Conservation (phyloP, 2,888 invertebrate genomes). For the Epinotia brunnichana region DNA sequence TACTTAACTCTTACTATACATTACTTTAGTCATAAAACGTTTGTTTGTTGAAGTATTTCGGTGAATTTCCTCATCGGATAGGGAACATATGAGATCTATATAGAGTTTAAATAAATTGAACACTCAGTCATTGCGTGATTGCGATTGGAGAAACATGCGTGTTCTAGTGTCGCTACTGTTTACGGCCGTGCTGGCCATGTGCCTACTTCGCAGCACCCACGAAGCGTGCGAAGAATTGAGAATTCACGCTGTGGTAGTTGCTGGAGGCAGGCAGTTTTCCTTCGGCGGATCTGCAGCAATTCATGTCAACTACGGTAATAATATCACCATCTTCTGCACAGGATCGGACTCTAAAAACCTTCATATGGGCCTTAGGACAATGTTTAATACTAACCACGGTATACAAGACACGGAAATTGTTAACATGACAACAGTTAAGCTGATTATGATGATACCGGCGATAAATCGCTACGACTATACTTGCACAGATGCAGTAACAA, state of each 20-base stretch:
- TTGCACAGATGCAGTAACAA: background rate
- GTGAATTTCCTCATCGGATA: slow-evolving; percentile 85
- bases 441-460: background rate
- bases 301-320: background rate
- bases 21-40: no score
- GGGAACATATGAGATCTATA: background rate
- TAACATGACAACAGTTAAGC: background rate
- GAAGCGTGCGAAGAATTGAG: background rate
- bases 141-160: background rate
- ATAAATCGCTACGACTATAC: background rate
- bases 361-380: background rate
- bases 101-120: background rate
- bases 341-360: background rate
- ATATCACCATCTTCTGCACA: background rate
- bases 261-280: background rate
- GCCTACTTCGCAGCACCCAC: background rate
- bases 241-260: background rate
- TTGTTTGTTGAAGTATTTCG: no score
- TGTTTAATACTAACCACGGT: background rate
- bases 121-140: background rate
- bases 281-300: background rate
- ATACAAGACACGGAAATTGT: background rate
- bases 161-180: background rate
- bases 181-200: background rate
- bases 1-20: no score